Percentiles rank a stretch among this genome's conserved stretches.
Evolutionary conservation across 1,140 invertebrate genomes (phyloP).

Genomic region (Nixonia krombeini): DNA sequence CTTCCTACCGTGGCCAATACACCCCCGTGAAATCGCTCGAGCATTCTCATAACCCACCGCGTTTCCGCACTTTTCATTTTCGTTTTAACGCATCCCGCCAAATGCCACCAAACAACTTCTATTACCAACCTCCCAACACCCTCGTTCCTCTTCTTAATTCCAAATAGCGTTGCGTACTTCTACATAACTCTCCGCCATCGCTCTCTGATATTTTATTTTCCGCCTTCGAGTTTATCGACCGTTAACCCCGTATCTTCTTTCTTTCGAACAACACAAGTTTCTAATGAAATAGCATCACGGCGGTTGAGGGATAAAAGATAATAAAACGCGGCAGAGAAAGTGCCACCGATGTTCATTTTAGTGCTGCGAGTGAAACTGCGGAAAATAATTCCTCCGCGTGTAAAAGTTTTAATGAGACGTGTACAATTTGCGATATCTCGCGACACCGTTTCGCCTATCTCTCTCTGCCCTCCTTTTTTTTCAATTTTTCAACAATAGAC

Average conservation of each 20-base stretch:
- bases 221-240: slow-evolving; percentile 31
- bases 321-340: no score
- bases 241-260: slow-evolving; percentile 19
- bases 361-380: no score
- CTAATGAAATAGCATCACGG: slow-evolving; percentile 33
- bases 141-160: slow-evolving; percentile 40
- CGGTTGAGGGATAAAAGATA: slow-evolving; percentile 1
- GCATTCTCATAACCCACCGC: no score
- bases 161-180: slow-evolving; percentile 25
- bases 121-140: slow-evolving; percentile 26
- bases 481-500: no score
- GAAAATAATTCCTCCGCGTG: no score
- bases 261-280: slow-evolving; percentile 22
- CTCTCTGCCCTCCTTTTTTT: no score
- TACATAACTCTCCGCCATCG: slow-evolving; percentile 37
- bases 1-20: not conserved
- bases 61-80: slow-evolving; percentile 25
- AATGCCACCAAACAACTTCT: slow-evolving; percentile 25
- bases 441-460: no score
- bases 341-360: no score
- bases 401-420: no score
- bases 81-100: slow-evolving; percentile 2
- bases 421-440: no score
- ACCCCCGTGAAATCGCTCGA: no score
- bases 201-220: slow-evolving; percentile 33